Percentiles rank a stretch among this genome's conserved stretches.
Evolutionary conservation across 2,797 vertebrate genomes (phyloP).

Genomic region (Aselliscus stoliczkanus): DNA sequence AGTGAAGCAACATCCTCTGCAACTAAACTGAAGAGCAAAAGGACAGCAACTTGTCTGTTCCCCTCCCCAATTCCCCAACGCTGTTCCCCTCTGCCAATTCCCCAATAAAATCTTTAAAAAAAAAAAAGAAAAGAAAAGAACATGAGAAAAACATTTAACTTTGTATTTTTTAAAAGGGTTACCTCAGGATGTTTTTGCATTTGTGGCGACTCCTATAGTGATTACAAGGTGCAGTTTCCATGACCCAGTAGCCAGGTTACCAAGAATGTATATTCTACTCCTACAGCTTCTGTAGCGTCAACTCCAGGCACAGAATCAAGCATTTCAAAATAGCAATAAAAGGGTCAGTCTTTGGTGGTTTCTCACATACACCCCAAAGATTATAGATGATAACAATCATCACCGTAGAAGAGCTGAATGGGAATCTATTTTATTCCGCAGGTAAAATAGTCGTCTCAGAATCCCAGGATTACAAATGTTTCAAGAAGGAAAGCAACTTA

Average conservation of each 20-base stretch:
- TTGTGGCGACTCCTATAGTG: neutral
- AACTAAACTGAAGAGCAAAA: too few species aligned
- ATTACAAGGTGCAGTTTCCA: neutral
- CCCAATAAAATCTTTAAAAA: too few species aligned
- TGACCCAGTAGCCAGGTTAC: neutral
- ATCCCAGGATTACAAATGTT: neutral
- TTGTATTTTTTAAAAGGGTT: neutral
- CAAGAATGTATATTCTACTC: neutral
- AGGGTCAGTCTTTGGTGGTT: neutral
- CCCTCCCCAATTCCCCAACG: too few species aligned
- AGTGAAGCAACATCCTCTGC: too few species aligned
- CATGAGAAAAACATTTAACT: neutral
- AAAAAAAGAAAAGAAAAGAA: neutral
- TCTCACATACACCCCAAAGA: neutral
- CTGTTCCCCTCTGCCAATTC: too few species aligned
- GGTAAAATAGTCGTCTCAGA: neutral
- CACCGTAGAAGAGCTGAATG: neutral
- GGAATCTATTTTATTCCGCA: neutral
- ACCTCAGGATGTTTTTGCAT: neutral
- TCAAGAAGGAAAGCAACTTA: neutral
- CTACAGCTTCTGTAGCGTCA: neutral
- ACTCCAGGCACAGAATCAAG: neutral
- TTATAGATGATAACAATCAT: neutral
- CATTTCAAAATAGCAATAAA: neutral
- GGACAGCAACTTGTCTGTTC: too few species aligned